These are phyloP conservation scores for Lacerta agilis DNA, from an alignment of 2,797 vertebrate genomes.

Conservation along the genomic window DNA sequence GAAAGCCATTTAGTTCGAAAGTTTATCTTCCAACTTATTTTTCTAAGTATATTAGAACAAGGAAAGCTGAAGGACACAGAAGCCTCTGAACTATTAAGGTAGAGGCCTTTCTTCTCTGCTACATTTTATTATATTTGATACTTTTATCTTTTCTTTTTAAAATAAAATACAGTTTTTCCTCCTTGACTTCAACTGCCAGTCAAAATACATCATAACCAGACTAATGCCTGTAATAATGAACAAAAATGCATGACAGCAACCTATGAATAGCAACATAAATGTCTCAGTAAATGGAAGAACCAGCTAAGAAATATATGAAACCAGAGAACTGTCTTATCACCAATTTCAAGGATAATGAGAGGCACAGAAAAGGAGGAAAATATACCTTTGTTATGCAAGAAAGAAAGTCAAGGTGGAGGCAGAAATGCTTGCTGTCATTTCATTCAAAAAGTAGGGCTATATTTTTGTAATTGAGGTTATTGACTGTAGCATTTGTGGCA, in stretches of 20 bases:
- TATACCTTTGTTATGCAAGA: background rate
- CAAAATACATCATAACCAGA: background rate
- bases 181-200: constrained; percentile 7
- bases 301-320: background rate
- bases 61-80: background rate
- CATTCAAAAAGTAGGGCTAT: constrained; percentile 11
- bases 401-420: constrained; percentile 4
- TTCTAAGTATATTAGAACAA: background rate
- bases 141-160: constrained; percentile 1
- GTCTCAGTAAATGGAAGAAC: background rate
- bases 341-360: background rate
- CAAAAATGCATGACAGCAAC: background rate
- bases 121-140: constrained; percentile 14
- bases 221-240: constrained; percentile 9
- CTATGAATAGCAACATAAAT: constrained; percentile 11
- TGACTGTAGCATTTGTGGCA: constrained; percentile 23
- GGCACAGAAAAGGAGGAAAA: too few relatives aligned
- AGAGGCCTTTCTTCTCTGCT: constrained; percentile 13
- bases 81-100: background rate
- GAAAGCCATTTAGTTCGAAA: background rate
- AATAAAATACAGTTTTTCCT: constrained; percentile 31
- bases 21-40: rapidly evolving
- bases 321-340: background rate
- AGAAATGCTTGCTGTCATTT: background rate
- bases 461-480: constrained; percentile 14